Percentiles rank a stretch among this genome's conserved stretches.
These are phyloP conservation scores for Sinocyclocheilus rhinocerous DNA, from an alignment of 2,113 vertebrate genomes.

Conservation along the genomic window DNA sequence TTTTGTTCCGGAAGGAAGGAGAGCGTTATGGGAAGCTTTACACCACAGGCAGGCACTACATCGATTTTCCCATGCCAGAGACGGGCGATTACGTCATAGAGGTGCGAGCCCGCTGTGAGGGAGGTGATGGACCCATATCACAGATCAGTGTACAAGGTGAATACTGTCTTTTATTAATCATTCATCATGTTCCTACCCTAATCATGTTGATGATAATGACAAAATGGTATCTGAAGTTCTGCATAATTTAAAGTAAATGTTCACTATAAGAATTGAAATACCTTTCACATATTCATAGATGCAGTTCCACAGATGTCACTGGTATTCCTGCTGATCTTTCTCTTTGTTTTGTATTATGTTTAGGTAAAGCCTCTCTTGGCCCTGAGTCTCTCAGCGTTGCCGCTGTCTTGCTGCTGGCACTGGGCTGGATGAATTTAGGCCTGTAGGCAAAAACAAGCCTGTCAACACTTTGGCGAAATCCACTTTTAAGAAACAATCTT, in stretches of 20 bases:
- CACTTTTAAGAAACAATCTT: conserved; percentile 60
- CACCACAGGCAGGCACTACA: conserved; percentile 91
- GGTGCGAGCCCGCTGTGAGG: conserved; percentile 92
- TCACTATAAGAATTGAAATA: background rate
- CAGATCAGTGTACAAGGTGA: conserved; percentile 85
- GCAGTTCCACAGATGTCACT: background rate
- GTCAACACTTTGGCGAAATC: conserved; percentile 63
- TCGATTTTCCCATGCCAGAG: conserved; percentile 90
- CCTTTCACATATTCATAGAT: background rate
- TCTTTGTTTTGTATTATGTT: conserved; percentile 59
- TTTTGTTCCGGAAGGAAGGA: conserved; percentile 91
- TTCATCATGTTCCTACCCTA: background rate
- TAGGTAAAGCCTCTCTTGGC: conserved; percentile 70
- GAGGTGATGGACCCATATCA: conserved; percentile 92
- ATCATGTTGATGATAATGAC: background rate
- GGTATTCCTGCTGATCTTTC: background rate
- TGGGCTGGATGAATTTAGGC: conserved; percentile 82
- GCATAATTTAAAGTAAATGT: background rate
- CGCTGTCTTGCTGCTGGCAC: conserved; percentile 77
- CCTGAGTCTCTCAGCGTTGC: conserved; percentile 71
- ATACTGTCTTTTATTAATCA: background rate
- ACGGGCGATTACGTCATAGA: conserved; percentile 91
- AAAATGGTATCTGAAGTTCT: background rate
- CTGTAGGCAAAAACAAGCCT: conserved; percentile 66
- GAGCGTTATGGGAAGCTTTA: conserved; percentile 90